A percentile compares a stretch with the other conserved stretches of the same genome.
phyloP scores from a whole-genome alignment of 2,888 invertebrate species.

The Ethmia dodecea region DNA sequence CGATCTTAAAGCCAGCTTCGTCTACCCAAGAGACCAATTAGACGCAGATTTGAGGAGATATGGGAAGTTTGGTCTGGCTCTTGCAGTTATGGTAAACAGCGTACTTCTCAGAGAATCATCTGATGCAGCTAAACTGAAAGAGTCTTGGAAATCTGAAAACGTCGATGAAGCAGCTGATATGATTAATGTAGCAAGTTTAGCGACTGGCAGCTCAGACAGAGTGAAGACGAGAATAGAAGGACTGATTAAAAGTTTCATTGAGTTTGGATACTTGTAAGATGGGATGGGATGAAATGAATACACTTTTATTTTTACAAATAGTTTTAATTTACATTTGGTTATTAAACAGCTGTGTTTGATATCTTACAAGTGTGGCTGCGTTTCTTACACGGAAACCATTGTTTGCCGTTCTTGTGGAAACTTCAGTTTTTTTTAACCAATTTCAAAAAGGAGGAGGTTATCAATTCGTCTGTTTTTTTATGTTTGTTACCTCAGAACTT shows the following conservation, averaged over 20 bases:
- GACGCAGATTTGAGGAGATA: slow-evolving; percentile 30
- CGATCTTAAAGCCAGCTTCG: slow-evolving; percentile 24
- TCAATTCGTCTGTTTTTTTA: too few relatives aligned
- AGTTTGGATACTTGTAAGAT: slow-evolving; percentile 22
- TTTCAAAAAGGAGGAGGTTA: too few relatives aligned
- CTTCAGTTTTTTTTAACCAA: too few relatives aligned
- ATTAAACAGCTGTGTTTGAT: too few relatives aligned
- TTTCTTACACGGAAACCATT: too few relatives aligned
- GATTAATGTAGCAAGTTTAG: slow-evolving; percentile 13
- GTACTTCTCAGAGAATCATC: slow-evolving; percentile 22
- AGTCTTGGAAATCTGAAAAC: slow-evolving; percentile 9
- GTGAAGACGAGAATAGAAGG: slow-evolving; percentile 25
- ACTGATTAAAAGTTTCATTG: slow-evolving; percentile 24
- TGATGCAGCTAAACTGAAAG: slow-evolving; percentile 21
- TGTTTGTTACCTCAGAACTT: too few relatives aligned
- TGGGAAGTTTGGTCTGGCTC: slow-evolving; percentile 21
- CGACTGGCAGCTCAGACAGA: too few relatives aligned
- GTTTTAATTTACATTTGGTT: not conserved
- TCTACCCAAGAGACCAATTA: slow-evolving; percentile 31
- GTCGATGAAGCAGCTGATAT: slow-evolving; percentile 8
- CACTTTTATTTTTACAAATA: not conserved
- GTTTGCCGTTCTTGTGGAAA: too few relatives aligned
- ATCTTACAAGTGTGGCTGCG: too few relatives aligned
- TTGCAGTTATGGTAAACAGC: slow-evolving; percentile 18
- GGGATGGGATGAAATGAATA: too few relatives aligned